Evolutionary conservation across 2,888 invertebrate species (phyloP), one percentile per base, ranked within the genome.

Genomic region (Noctua comes): DNA sequence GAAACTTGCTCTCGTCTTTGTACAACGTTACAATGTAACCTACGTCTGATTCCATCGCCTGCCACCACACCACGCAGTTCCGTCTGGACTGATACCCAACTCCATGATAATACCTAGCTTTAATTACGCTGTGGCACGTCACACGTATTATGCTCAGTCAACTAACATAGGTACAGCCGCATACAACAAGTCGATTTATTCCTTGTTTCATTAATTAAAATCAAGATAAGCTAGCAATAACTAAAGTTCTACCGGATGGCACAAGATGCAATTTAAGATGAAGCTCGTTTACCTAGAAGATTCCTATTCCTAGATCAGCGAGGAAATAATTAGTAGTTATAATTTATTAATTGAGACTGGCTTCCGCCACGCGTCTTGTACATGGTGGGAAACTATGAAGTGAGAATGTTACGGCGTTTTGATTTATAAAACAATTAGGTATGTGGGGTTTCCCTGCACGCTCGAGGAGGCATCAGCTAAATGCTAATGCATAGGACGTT

Each of bases 371-470:
- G 86, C 65, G 48, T 51, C 64, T 16, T 40, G 1, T 64, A 24
- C 51, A 54, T 72, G 76, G 86, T 83, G 85, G 76, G 84, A 86
- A 86, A 70, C 79, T 74, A 46, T 73, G 51, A 69, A 51, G 18
- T 51, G 51, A 64, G 68, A 73, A 86, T 79, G 77, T 62, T 73
- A 77, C 43, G 82, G 69, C 68, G 76, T 83, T 85, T 78, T 79
- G 79, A 82, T 87, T 78, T 76, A 79, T 65, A 82, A 80, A 46
- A 73, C 79, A 74, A 77, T 77, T 73, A 54, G 51, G 82, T 68
- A 75, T 79, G 71, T 77, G 88, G 87, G 86, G 81, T 84, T 88
- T 86, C 77, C 87, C 88, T 68, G 75, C 76, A 84, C 75, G 82
- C 73, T 81, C 43, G 66, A 76, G 31, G 82, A 68, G 74, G 43